Evolutionary conservation across 2,797 vertebrate species (phyloP), one percentile per base, ranked within the genome.

Genomic region (Gobio occitaniae): DNA sequence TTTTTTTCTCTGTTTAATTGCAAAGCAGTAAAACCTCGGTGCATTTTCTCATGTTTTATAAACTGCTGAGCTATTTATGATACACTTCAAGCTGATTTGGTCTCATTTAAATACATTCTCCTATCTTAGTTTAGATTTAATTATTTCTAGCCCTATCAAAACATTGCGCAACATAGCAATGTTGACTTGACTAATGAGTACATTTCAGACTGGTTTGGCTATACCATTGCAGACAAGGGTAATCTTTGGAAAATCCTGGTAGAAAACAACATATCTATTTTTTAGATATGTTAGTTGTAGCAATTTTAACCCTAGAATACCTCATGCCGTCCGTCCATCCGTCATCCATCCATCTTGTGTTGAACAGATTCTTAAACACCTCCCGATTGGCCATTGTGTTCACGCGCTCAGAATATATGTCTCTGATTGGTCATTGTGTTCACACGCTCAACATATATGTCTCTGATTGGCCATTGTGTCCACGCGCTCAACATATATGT

Each of bases 1-100:
- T 78, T 15, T 25, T 65, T 65, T 79, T 9, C 61, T 36, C 48
- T 0, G 3, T 32, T 36, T 66, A 79, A 63, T 68, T 52, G 29
- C 25, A 61, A 65, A 65, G 81, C 21, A 19, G 21, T 25, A 29
- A 38, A 38, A 17, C 78, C 10, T 21, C 11, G 21, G 21, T 52
- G 32, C 56, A 17, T 66, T 66, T 76, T 68, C 13, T 36, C 25
- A 36, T 56, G 17, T 77, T 63, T 76, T 65, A 83, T 68, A 38
- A 54, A 56, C 21, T 44, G n/a, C 72, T 16, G 15, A 77, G 48
- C 11, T 44, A 44, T 76, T 68, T 52, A 65, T 59, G 54, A 77
- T 16, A 52, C 19, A 13, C 36, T 79, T 78, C 25, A 63, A 19
- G 16, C 29, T 65, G 3, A 66, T 78, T 61, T 78, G 12, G 29